Base-by-base conservation (phyloP, 2,797 vertebrate genomes). In the Manis javanica region DNA sequence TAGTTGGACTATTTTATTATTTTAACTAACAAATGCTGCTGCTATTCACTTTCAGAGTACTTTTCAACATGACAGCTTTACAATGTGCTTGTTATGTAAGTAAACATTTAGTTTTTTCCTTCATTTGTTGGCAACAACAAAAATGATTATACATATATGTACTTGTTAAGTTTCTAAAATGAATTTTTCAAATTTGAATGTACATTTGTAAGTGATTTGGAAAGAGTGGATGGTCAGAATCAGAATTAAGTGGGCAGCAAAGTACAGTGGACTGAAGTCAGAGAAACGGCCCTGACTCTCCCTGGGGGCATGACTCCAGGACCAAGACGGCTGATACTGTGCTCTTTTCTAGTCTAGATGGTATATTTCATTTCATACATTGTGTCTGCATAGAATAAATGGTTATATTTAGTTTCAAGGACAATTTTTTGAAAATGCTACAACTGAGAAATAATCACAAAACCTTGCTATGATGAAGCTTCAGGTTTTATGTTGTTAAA, bases 351-450 rank as follows among this genome's bases (percentile, higher is more conserved):
- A 34, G n/a, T 74, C 64, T 24, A 29, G 55, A 64, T 3, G 15
- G 37, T 53, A 4, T 37, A 68, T 37, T 69, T 91, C 61, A 51
- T 74, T 75, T 63, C 13, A 85, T 53, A 88, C 63, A 74, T 7
- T 49, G 39, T 59, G 39, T 83, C 78, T 71, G 53, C n/a, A 81
- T 26, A 92, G 39, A 87, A 63, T 49, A 34, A 69, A 55, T 5
- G 42, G 29, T 88, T 68, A 46, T 21, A 55, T 34, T 57, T 49
- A 37, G 46, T 68, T 94, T 87, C 55, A 77, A 94, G 87, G 63
- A 55, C 46, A 69, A n/a, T 66, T 93, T 93, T 75, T 72, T 57
- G 13, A 90, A 94, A 92, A 86, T 85, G 24, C 75, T 84, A 69
- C 57, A 66, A 71, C 13, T 64, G 79, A 68, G 51, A 59, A 75